A percentile compares a stretch with the other conserved stretches of the same genome.
phyloP scores from a whole-genome alignment of 2,888 invertebrate genomes.

The Falcaria lacertinaria region DNA sequence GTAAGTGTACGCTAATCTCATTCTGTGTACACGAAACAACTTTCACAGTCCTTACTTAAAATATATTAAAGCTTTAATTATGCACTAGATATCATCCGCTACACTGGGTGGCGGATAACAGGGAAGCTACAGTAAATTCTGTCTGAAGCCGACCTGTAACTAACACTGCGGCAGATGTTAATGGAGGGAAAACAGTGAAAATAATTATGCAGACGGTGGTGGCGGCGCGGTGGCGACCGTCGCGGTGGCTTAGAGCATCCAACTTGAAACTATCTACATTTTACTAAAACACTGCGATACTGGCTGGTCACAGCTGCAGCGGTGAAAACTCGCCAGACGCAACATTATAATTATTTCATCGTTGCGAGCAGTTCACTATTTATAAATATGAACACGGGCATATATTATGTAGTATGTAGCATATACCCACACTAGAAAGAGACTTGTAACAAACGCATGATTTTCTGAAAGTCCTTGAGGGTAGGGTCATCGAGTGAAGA shows the following conservation, averaged over 20 bases:
- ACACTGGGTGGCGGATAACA: conserved; percentile 20
- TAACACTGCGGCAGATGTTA: conserved; percentile 37
- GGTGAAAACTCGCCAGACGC: neutral
- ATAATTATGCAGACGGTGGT: conserved; percentile 44
- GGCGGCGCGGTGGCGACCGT: too few species aligned
- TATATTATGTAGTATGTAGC: conserved; percentile 17
- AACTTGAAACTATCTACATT: conserved; percentile 26
- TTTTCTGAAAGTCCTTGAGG: conserved; percentile 42
- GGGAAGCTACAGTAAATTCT: conserved; percentile 29
- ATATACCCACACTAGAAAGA: conserved; percentile 16
- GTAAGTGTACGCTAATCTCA: conserved; percentile 4
- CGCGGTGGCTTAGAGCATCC: conserved; percentile 21
- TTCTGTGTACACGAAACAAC: neutral
- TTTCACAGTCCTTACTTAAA: conserved; percentile 11
- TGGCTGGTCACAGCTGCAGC: neutral
- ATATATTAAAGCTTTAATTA: conserved; percentile 27
- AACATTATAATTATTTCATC: too few species aligned
- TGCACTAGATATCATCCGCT: conserved; percentile 21
- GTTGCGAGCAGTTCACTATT: conserved; percentile 16
- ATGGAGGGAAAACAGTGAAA: conserved; percentile 44
- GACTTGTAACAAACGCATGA: conserved; percentile 47
- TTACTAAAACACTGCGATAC: conserved; percentile 19
- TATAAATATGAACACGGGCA: conserved; percentile 14
- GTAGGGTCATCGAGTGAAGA: conserved; percentile 47
- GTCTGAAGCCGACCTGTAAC: conserved; percentile 24